A percentile compares a stretch with the other conserved stretches of the same genome.
Evolutionary conservation across 2,797 vertebrate species (phyloP).

Genomic region (Myotis myotis): DNA sequence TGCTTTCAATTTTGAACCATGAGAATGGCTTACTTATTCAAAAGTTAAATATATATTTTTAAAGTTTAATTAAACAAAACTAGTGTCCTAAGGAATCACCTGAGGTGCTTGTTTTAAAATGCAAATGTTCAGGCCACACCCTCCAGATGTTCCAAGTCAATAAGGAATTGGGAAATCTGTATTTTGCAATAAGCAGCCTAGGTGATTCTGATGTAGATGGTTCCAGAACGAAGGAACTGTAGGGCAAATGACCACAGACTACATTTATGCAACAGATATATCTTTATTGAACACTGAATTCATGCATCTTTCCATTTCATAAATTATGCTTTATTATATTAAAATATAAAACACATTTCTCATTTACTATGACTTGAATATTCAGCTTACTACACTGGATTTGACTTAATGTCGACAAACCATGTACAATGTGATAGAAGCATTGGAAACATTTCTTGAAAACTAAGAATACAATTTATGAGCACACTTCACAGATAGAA

Average conservation of each 20-base stretch:
- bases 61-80: constrained; percentile 13
- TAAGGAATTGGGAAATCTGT: neutral
- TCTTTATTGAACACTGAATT: constrained; percentile 63
- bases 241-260: neutral
- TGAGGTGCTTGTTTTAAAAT: neutral
- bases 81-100: neutral
- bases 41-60: constrained; percentile 21
- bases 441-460: constrained; percentile 62
- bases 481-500: constrained; percentile 9
- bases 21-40: constrained; percentile 9
- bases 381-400: constrained; percentile 55
- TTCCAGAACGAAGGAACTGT: neutral
- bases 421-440: neutral
- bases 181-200: neutral
- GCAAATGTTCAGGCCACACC: neutral
- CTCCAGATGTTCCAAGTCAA: neutral
- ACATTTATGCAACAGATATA: constrained; percentile 15
- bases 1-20: constrained; percentile 19
- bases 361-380: constrained; percentile 63
- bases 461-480: constrained; percentile 64
- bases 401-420: constrained; percentile 37
- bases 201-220: neutral
- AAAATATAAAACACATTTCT: constrained; percentile 51
- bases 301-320: constrained; percentile 60
- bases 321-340: constrained; percentile 71